Evolutionary conservation across 2,797 vertebrate species (phyloP).

Genomic region (Telmatherina bonti): DNA sequence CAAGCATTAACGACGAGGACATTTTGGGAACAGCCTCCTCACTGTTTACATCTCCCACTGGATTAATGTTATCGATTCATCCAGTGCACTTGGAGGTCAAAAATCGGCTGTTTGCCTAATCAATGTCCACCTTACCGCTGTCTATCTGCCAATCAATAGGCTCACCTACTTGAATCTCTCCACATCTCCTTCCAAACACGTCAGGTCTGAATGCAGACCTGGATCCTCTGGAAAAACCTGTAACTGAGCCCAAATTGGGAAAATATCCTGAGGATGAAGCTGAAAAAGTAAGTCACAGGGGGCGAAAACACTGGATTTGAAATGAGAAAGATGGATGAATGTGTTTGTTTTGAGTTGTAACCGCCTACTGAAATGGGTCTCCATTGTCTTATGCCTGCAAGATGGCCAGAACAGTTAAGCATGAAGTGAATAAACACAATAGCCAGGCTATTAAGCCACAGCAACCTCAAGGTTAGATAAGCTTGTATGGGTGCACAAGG

Average conservation of each 20-base stretch:
- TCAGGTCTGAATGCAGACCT: slow-evolving; percentile 21
- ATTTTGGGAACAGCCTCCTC: slow-evolving; percentile 9
- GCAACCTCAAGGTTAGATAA: slow-evolving; percentile 25
- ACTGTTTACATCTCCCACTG: slow-evolving; percentile 43
- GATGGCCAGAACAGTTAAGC: slow-evolving; percentile 10
- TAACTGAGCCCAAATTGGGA: slow-evolving; percentile 11
- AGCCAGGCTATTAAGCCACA: slow-evolving; percentile 12
- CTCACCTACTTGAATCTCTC: slow-evolving; percentile 71
- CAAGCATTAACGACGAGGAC: neutral
- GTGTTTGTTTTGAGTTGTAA: no score
- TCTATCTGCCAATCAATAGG: slow-evolving; percentile 70
- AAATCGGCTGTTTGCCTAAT: slow-evolving; percentile 74
- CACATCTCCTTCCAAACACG: slow-evolving; percentile 36
- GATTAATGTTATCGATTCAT: slow-evolving; percentile 72
- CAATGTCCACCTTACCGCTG: slow-evolving; percentile 69
- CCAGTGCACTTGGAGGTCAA: slow-evolving; percentile 60
- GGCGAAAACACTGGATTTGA: no score
- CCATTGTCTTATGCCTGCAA: neutral
- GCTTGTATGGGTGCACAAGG: slow-evolving; percentile 10
- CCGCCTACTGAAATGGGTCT: no score
- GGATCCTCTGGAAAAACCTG: slow-evolving; percentile 30
- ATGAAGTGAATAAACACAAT: slow-evolving; percentile 18
- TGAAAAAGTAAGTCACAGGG: slow-evolving; percentile 20
- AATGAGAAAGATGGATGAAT: no score
- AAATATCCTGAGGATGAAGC: slow-evolving; percentile 44